Base-by-base conservation (phyloP, 2,113 vertebrate species). In the Malurus elegans region DNA sequence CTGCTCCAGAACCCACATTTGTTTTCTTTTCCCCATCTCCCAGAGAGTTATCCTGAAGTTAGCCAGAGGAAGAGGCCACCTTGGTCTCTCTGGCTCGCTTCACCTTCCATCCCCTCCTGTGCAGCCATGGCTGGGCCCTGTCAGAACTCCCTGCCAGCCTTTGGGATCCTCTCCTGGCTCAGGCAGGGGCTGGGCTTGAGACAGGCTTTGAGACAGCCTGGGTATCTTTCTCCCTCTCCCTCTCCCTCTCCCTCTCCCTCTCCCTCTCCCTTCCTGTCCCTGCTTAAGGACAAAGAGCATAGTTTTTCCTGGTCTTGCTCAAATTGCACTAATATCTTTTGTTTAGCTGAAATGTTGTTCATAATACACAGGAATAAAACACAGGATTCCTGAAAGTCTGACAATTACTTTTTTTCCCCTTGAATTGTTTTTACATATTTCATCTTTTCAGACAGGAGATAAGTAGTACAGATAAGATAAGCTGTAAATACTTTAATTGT, bases 81-180 rank as follows among this genome's bases (percentile, higher is more conserved):
- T 91, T 79, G 18, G 11, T 72, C 47, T 26, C n/a, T 58, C 23
- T 75, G 66, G 6, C 29, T 74, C 38, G 3, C 7, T 54, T 48
- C 29, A 28, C 21, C 47, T 76, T 42, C 47, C n/a, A 7, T 24
- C 58, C 14, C 19, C 29, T 48, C n/a, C 45, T 44, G 64, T 23
- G 19, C 17, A 56, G 54, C 47, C 17, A 3, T 0, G 0, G 12
- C n/a, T 51, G 17, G 15, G 18, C 32, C 40, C 64, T 45, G 62
- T 36, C 67, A 61, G 15, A 29, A 2, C 12, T 82, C 19, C 21
- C 11, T 18, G 26, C n/a, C 36, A 13, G 42, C 25, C 40, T 10
- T 2, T 51, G 58, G 34, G n/a, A 23, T 72, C 24, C 31, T 69
- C 29, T 65, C 40, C 58, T 69, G 48, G 5, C 25, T 19, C 32